A percentile compares a stretch with the other conserved stretches of the same genome.
phyloP scores from a whole-genome alignment of 30 jellyfish, hydroid and myxozoan genomes.

The Cassiopea andromeda region DNA sequence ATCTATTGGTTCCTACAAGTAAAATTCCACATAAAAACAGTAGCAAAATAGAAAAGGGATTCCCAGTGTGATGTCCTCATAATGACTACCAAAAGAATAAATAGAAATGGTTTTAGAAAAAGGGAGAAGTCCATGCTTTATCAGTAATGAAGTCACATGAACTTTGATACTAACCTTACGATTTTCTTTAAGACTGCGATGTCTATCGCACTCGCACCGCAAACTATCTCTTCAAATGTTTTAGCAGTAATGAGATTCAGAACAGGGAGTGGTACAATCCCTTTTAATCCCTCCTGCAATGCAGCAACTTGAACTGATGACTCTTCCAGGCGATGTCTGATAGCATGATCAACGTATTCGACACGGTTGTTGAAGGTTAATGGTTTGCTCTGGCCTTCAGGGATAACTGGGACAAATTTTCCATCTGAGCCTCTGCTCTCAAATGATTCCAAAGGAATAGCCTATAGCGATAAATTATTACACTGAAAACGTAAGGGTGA shows the following conservation, averaged over 20 bases:
- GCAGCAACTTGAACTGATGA: conserved; percentile 70
- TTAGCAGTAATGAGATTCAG: conserved; percentile 80
- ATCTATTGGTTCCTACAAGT: too few species aligned
- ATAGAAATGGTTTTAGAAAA: too few species aligned
- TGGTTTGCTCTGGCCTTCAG: conserved; percentile 86
- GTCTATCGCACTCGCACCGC: conserved; percentile 87
- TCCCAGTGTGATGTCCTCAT: too few species aligned
- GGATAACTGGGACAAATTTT: conserved; percentile 71
- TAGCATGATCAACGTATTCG: conserved; percentile 73
- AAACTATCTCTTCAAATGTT: conserved; percentile 80
- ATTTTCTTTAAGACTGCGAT: conserved; percentile 69
- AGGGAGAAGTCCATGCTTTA: too few species aligned
- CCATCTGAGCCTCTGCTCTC: conserved; percentile 96
- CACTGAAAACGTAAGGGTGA: too few species aligned
- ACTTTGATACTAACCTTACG: conserved; percentile 60
- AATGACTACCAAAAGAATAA: too few species aligned
- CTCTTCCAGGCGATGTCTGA: conserved; percentile 78
- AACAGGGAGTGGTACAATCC: conserved; percentile 83
- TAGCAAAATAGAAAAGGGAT: too few species aligned
- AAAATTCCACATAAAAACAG: too few species aligned
- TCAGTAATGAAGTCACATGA: neutral
- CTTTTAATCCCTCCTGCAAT: conserved; percentile 83
- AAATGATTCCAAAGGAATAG: conserved; percentile 84
- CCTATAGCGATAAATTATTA: neutral
- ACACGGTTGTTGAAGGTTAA: conserved; percentile 73